These are phyloP conservation scores for Alosa sapidissima DNA, from an alignment of 2,797 vertebrate species.

Conservation along the genomic window DNA sequence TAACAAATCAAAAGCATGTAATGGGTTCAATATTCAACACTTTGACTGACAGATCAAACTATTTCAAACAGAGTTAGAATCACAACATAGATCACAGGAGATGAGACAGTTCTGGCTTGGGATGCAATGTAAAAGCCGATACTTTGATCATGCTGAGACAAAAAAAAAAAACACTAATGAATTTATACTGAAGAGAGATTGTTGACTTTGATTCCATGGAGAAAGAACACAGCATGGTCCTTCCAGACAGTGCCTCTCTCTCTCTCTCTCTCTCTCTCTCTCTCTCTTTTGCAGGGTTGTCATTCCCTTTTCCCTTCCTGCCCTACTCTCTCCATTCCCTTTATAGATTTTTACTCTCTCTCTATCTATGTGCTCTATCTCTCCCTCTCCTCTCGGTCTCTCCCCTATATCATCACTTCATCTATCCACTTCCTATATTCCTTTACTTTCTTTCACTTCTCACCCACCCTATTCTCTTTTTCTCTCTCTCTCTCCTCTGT, in stretches of 20 bases:
- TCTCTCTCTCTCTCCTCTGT: too few species aligned
- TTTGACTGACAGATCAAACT: slow-evolving; percentile 8
- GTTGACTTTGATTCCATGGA: not conserved
- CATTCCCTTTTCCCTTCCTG: too few species aligned
- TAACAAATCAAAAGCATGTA: slow-evolving; percentile 7
- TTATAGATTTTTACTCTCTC: not conserved
- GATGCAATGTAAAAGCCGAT: not conserved
- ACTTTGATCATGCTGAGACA: not conserved
- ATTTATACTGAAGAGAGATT: not conserved
- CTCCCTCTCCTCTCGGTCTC: too few species aligned
- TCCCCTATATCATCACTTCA: slow-evolving; percentile 9
- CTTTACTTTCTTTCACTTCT: not conserved
- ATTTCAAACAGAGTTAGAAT: not conserved
- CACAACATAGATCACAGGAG: slow-evolving; percentile 25
- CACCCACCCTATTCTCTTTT: not conserved
- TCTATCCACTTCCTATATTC: not conserved
- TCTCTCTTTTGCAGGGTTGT: too few species aligned
- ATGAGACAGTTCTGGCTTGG: not conserved
- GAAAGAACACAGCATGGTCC: not conserved
- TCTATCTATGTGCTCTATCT: not conserved
- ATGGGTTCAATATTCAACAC: not conserved
- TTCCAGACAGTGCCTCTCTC: too few species aligned
- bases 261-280: not conserved
- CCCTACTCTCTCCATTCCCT: not conserved
- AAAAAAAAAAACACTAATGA: not conserved